These are phyloP conservation scores for Brachymystax lenok DNA, from an alignment of 2,797 vertebrate species.

Conservation along the genomic window DNA sequence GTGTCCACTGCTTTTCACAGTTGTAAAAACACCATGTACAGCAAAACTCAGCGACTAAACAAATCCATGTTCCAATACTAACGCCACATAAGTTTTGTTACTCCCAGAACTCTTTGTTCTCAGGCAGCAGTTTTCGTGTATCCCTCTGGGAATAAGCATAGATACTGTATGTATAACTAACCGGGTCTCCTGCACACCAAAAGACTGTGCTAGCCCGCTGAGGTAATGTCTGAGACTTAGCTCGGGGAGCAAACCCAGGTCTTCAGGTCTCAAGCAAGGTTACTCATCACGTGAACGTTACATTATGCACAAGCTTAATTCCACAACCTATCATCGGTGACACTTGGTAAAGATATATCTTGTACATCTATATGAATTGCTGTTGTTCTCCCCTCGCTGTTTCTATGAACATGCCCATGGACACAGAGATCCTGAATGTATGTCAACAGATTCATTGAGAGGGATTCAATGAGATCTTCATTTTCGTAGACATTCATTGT, in stretches of 20 bases:
- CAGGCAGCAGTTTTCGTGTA: slow-evolving; percentile 1
- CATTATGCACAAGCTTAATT: neutral
- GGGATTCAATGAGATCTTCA: slow-evolving; percentile 14
- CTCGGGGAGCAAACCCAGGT: neutral
- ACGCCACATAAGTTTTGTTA: neutral
- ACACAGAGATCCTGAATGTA: slow-evolving; percentile 67
- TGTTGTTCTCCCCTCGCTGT: slow-evolving; percentile 26
- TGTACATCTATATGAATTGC: slow-evolving; percentile 31
- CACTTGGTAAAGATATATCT: neutral
- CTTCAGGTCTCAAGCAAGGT: neutral
- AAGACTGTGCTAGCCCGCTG: neutral
- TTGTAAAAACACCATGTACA: slow-evolving; percentile 50
- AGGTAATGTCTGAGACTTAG: neutral
- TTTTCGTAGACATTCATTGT: slow-evolving; percentile 9
- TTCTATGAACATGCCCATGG: slow-evolving; percentile 26
- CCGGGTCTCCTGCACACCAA: neutral
- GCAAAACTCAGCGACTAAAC: neutral
- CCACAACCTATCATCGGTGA: slow-evolving; percentile 20
- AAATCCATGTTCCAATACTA: neutral
- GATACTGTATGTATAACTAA: neutral
- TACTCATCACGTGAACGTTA: neutral
- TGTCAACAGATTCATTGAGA: slow-evolving; percentile 53
- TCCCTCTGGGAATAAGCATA: neutral
- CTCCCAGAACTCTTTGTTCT: slow-evolving; percentile 24
- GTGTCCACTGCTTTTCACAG: slow-evolving; percentile 54